These are phyloP conservation scores for Limnodromus scolopaceus DNA, from an alignment of 2,797 vertebrate species.

Conservation along the genomic window DNA sequence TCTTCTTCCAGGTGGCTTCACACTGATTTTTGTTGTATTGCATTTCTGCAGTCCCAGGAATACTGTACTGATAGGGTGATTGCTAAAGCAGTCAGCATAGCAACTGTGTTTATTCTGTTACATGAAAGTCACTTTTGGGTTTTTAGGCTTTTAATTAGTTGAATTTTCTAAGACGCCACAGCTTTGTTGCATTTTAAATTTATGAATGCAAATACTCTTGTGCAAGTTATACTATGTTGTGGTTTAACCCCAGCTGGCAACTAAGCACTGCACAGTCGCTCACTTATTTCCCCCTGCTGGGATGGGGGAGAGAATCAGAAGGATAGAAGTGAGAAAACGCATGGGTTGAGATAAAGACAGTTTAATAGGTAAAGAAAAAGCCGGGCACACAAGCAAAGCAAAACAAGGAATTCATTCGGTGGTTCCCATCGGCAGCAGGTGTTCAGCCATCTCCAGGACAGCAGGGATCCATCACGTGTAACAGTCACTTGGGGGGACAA, in stretches of 20 bases:
- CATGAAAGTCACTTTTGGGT: background rate
- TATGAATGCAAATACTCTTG: background rate
- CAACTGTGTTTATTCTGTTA: background rate
- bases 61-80: background rate
- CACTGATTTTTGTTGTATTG: background rate
- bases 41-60: background rate
- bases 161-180: background rate
- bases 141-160: slow-evolving; percentile 9
- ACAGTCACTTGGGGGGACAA: background rate
- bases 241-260: background rate
- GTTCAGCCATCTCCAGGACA: background rate
- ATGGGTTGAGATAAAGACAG: background rate
- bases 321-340: background rate
- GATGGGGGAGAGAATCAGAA: background rate
- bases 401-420: background rate
- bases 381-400: background rate
- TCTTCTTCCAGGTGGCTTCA: background rate
- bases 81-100: background rate
- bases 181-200: background rate
- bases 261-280: background rate
- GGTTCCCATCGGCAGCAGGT: background rate
- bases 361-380: background rate
- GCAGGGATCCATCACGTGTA: accelerated
- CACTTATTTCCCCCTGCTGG: accelerated
- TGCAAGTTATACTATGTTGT: background rate